phyloP scores from a whole-genome alignment of 2,888 invertebrate genomes.

The Ichneumoninae sp. region DNA sequence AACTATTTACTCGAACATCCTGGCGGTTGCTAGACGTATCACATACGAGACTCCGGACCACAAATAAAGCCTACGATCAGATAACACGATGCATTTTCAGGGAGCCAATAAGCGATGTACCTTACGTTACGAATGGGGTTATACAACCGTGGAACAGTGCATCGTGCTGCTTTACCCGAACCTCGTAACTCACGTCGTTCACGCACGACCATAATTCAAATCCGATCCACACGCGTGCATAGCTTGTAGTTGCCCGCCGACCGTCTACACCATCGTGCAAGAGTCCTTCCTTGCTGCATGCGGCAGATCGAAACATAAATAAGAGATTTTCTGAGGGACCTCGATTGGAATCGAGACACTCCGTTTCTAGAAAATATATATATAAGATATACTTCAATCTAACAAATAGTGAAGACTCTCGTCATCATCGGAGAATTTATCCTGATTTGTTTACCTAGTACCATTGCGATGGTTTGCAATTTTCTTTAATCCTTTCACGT shows the following conservation, averaged over 20 bases:
- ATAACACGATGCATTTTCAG: not conserved
- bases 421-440: constrained; percentile 42
- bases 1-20: not conserved
- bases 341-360: constrained; percentile 52
- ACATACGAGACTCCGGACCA: not conserved
- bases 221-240: not conserved
- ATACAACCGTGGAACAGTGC: not conserved
- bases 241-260: not conserved
- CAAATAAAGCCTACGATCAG: not conserved
- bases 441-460: constrained; percentile 23
- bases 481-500: not conserved
- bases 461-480: not conserved
- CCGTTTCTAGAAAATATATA: constrained; percentile 46
- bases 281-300: constrained; percentile 61
- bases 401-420: constrained; percentile 21
- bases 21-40: not conserved
- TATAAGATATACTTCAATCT: constrained; percentile 24
- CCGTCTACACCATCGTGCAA: not conserved
- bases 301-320: constrained; percentile 37
- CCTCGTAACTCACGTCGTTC: constrained; percentile 5
- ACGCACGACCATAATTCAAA: not conserved
- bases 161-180: not conserved
- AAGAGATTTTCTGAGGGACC: constrained; percentile 29
- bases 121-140: not conserved
- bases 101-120: not conserved